Evolutionary conservation across 2,888 invertebrate species (phyloP).

Genomic region (Drosophila niveifrons): DNA sequence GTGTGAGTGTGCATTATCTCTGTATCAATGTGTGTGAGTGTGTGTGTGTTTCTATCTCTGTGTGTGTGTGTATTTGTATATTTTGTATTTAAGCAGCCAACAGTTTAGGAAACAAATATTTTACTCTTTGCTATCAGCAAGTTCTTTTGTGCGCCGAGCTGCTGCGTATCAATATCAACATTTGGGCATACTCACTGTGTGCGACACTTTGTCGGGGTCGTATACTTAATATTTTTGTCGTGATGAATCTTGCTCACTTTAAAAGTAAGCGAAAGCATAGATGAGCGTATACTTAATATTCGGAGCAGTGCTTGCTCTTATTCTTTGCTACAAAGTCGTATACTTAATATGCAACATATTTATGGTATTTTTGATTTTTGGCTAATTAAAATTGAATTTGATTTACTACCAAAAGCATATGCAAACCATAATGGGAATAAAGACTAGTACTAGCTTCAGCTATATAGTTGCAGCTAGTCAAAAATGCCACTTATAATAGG

Average conservation of each 20-base stretch:
- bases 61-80: conserved; percentile 12
- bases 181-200: background rate
- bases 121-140: conserved; percentile 42
- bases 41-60: conserved; percentile 6
- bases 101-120: conserved; percentile 53
- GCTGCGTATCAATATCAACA: background rate
- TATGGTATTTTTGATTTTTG: background rate
- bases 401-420: background rate
- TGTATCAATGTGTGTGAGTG: conserved; percentile 3
- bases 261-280: background rate
- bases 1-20: conserved; percentile 4
- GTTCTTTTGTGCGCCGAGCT: conserved; percentile 29
- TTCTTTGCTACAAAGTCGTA: background rate
- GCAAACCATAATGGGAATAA: background rate
- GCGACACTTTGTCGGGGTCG: background rate
- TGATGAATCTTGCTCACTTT: background rate
- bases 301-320: no score
- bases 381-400: background rate
- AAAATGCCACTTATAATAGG: background rate
- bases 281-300: no score
- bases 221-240: background rate
- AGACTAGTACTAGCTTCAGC: background rate
- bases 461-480: background rate
- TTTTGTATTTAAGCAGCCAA: conserved; percentile 35
- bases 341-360: background rate